Evolutionary conservation across 2,113 vertebrate species (phyloP), one percentile per base, ranked within the genome.

Genomic region (Pitta sordida): DNA sequence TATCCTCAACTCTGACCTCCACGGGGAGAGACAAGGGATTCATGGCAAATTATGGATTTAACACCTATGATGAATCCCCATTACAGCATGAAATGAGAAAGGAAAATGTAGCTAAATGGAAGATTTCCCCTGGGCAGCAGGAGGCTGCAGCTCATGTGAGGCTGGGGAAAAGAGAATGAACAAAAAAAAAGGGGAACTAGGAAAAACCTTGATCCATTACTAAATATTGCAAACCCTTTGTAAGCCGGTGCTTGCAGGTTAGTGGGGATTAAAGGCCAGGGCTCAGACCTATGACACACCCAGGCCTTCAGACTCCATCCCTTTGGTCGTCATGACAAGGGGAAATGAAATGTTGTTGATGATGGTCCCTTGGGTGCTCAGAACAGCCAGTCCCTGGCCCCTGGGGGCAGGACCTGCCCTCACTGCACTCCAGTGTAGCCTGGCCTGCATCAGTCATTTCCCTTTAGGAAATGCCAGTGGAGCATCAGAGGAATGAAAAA

Each of bases 81-180:
- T 98, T 97, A 96, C 95, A 97, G 97, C 97, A 96, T 97, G 97
- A 98, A 98, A 98, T 97, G 95, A 98, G 93, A 98, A 97, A 96
- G 97, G 96, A 97, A 97, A 98, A 97, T 65, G 85, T 90, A 78
- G 83, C 96, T 97, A 93, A 96, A 95, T 94, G 85, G 95, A 96
- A 98, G 93, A 87, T 92, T 83, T 97, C 95, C 96, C 96, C 69
- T 65, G 34, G 95, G 95, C 91, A 96, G 93, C 92, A 29, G 30
- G 81, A 81, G 46, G 36, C 83, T 76, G 77, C 63, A 74, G 39
- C 49, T 59, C 75, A 24, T 7, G 52, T 94, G 92, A 80, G 49
- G 29, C 76, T 94, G 78, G 70, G 84, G 65, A 74, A 82, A 90
- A 90, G 4, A 39, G 12, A 3, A 32, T 8, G 10, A 43, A 49